Evolutionary conservation across 2,113 vertebrate species (phyloP), one percentile per base, ranked within the genome.

Genomic region (Boulengeromyrus knoepffleri): DNA sequence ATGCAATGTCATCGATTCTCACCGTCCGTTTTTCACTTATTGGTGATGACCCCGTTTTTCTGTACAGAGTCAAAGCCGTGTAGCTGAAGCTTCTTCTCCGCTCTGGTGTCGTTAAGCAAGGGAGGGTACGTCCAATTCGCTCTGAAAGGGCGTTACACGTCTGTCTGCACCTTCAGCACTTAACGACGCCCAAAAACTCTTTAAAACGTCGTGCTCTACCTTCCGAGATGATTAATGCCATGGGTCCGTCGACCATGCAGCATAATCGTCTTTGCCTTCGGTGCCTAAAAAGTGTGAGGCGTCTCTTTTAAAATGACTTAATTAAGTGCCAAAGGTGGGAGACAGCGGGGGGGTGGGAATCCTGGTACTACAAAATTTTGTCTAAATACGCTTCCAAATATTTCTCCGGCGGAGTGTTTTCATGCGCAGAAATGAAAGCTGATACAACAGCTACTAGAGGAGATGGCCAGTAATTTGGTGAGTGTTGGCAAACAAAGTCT

Each of bases 401-500:
- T 47, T 50, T 49, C 70, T 46, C 84, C 13, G 7, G 4, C 24
- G 46, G 21, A 49, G 84, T 46, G 46, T 27, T 13, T 85, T 15
- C 27, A 47, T 27, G 47, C 13, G 13, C 21, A 0, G 24, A 86
- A 50, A 86, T 49, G 45, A n/a, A 86, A 86, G 1, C 21, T 0
- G 0, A 86, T 2, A 10, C 12, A 86, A 13, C 46, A 49, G 84
- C 47, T 13, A 10, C 47, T 49, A 5, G 46, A 49, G 10, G 24
- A 27, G 83, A 49, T 27, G 83, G 7, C 1, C 83, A 27, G 42
- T 85, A 4, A 85, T 85, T 85, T 49, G 42, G 84, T 13, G 46
- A 31, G 70, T 39, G 21, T 49, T 2, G 84, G 84, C 83, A 90
- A 90, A 92, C 66, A 90, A 89, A 90, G 49, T 91, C 86, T 88